Conservation (phyloP, 1,140 invertebrate species). For the Oryzaephilus surinamensis region DNA sequence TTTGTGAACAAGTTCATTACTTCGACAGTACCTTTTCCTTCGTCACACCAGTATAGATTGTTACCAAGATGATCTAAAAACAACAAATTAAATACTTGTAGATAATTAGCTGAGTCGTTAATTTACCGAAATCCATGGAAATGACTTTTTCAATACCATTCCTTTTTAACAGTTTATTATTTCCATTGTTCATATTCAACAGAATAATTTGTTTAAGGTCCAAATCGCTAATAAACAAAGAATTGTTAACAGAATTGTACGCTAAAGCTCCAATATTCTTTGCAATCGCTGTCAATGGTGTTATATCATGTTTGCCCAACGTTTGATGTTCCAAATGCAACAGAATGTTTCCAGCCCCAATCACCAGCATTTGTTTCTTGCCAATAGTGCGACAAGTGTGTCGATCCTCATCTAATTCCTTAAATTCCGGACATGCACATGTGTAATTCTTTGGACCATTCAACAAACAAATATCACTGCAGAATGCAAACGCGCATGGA, state of each 20-base stretch:
- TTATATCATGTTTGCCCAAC: slow-evolving; percentile 38
- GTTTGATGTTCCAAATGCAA: slow-evolving; percentile 39
- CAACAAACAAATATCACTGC: slow-evolving; percentile 74
- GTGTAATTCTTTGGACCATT: slow-evolving; percentile 44
- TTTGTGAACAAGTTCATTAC: slow-evolving; percentile 41
- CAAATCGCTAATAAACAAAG: slow-evolving; percentile 44
- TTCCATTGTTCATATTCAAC: slow-evolving; percentile 34
- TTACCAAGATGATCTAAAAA: slow-evolving; percentile 50
- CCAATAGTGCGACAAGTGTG: slow-evolving; percentile 40
- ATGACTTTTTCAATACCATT: slow-evolving; percentile 43
- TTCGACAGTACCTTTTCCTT: slow-evolving; percentile 45
- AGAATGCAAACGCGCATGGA: slow-evolving; percentile 56
- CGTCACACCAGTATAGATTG: slow-evolving; percentile 56
- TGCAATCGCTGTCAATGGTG: slow-evolving; percentile 34
- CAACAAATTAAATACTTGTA: neutral
- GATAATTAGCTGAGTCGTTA: neutral
- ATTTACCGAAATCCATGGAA: slow-evolving; percentile 51
- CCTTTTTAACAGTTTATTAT: slow-evolving; percentile 24
- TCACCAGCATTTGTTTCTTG: slow-evolving; percentile 35
- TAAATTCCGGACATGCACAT: slow-evolving; percentile 72
- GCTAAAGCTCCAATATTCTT: slow-evolving; percentile 34
- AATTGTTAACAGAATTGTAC: slow-evolving; percentile 37
- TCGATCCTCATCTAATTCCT: slow-evolving; percentile 42
- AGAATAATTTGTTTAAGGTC: slow-evolving; percentile 36
- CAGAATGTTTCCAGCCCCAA: slow-evolving; percentile 34